These are phyloP conservation scores for Zygothrica quintamaculata DNA, from an alignment of 2,888 invertebrate genomes.

Conservation along the genomic window DNA sequence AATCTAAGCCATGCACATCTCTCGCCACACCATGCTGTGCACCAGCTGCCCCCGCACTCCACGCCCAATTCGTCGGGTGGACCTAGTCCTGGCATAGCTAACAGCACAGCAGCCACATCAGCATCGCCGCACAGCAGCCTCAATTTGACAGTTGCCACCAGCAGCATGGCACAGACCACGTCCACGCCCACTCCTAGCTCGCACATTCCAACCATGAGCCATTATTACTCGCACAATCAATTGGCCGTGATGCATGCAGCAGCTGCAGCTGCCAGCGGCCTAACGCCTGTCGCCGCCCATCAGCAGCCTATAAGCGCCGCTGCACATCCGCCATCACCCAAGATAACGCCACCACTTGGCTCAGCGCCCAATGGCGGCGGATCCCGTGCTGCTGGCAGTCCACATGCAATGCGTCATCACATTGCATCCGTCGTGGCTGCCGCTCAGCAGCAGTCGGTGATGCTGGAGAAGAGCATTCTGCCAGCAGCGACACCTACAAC, in stretches of 20 bases:
- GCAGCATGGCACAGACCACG: slow-evolving; percentile 65
- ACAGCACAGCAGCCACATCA: slow-evolving; percentile 59
- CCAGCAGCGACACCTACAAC: slow-evolving; percentile 47
- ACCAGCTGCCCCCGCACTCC: slow-evolving; percentile 82
- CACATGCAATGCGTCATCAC: slow-evolving; percentile 80
- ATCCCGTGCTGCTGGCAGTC: slow-evolving; percentile 79
- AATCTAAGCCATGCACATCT: slow-evolving; percentile 83
- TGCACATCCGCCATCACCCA: slow-evolving; percentile 67
- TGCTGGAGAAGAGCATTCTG: slow-evolving; percentile 62
- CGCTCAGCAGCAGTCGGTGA: slow-evolving; percentile 55
- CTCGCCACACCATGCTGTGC: slow-evolving; percentile 81
- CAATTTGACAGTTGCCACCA: slow-evolving; percentile 74
- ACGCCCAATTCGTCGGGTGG: slow-evolving; percentile 56
- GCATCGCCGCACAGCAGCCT: slow-evolving; percentile 81
- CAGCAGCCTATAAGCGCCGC: slow-evolving; percentile 64
- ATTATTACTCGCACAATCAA: slow-evolving; percentile 81
- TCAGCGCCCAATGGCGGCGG: slow-evolving; percentile 74
- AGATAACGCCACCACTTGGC: slow-evolving; percentile 73
- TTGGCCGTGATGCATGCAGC: slow-evolving; percentile 81
- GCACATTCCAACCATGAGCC: slow-evolving; percentile 83
- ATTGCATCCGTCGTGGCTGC: slow-evolving; percentile 67
- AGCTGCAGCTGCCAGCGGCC: slow-evolving; percentile 69
- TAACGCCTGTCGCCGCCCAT: slow-evolving; percentile 78
- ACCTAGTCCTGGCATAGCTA: slow-evolving; percentile 36
- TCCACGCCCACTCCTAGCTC: slow-evolving; percentile 71